A percentile compares a stretch with the other conserved stretches of the same genome.
Evolutionary conservation across 2,888 invertebrate genomes (phyloP).

Genomic region (Lasioglossum zephyrum): DNA sequence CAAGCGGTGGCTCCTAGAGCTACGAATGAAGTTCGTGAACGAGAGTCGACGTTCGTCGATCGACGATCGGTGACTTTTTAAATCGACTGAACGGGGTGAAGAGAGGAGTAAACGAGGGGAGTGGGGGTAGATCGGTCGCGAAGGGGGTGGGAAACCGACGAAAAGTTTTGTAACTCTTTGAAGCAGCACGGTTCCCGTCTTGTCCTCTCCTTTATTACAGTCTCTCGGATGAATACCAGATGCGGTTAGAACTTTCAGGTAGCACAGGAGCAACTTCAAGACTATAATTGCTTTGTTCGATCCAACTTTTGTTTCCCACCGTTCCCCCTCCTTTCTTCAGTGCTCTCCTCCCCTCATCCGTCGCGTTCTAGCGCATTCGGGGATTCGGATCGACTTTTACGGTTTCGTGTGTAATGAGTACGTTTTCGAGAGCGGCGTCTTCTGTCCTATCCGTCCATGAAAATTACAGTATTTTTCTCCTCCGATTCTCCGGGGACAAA

Average conservation of each 20-base stretch:
- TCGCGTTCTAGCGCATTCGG: not conserved
- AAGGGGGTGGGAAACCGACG: constrained; percentile 29
- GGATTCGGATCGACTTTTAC: constrained; percentile 61
- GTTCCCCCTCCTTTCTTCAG: not conserved
- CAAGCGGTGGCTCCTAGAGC: constrained; percentile 37
- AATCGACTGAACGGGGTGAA: constrained; percentile 33
- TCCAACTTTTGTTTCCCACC: constrained; percentile 70
- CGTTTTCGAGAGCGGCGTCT: constrained; percentile 50
- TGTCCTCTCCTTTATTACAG: constrained; percentile 73
- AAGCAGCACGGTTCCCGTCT: constrained; percentile 69
- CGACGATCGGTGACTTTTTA: constrained; percentile 72
- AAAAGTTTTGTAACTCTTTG: constrained; percentile 69
- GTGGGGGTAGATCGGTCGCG: not conserved
- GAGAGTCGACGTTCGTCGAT: constrained; percentile 61
- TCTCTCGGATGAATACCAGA: constrained; percentile 75
- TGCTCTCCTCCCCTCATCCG: not conserved
- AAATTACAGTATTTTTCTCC: constrained; percentile 36
- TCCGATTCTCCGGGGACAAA: not conserved
- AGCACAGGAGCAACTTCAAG: constrained; percentile 67
- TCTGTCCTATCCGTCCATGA: constrained; percentile 24
- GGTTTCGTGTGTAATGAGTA: constrained; percentile 56
- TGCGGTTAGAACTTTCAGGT: constrained; percentile 73
- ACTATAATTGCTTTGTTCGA: constrained; percentile 76
- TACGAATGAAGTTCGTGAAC: constrained; percentile 52
- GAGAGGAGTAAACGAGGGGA: not conserved